These are phyloP conservation scores for Calameuta filiformis DNA, from an alignment of 2,888 invertebrate species.

Conservation along the genomic window DNA sequence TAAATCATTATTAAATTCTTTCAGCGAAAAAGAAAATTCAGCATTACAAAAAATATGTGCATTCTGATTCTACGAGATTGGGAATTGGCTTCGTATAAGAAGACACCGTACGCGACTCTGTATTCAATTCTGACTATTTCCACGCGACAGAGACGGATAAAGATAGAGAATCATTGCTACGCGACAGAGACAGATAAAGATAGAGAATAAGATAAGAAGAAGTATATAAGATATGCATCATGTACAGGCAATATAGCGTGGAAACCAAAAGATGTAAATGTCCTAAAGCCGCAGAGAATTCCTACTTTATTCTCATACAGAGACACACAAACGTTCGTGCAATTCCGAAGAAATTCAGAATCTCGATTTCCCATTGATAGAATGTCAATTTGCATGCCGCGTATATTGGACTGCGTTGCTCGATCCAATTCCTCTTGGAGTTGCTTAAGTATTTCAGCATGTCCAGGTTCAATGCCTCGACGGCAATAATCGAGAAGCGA, in stretches of 20 bases:
- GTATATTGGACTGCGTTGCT: conserved; percentile 25
- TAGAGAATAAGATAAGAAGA: too few species aligned
- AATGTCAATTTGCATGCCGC: conserved; percentile 37
- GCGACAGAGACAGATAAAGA: too few species aligned
- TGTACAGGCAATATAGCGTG: neutral
- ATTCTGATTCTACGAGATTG: neutral
- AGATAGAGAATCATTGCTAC: too few species aligned
- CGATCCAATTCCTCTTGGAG: neutral
- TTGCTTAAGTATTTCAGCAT: conserved; percentile 12
- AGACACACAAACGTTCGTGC: neutral
- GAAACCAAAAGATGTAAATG: neutral
- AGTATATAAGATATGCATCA: too few species aligned
- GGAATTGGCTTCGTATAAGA: neutral
- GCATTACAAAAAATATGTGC: neutral
- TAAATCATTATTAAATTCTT: neutral
- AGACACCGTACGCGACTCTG: neutral
- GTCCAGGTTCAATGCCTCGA: conserved; percentile 40
- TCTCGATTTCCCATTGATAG: conserved; percentile 32
- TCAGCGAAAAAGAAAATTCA: neutral
- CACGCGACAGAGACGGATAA: neutral
- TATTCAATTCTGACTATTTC: neutral
- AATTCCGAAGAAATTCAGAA: neutral
- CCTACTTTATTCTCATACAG: neutral
- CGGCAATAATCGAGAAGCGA: conserved; percentile 48
- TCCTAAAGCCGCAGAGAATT: neutral